These are phyloP conservation scores for Pogonomyrmex californicus DNA, from an alignment of 1,140 invertebrate species.

Conservation along the genomic window DNA sequence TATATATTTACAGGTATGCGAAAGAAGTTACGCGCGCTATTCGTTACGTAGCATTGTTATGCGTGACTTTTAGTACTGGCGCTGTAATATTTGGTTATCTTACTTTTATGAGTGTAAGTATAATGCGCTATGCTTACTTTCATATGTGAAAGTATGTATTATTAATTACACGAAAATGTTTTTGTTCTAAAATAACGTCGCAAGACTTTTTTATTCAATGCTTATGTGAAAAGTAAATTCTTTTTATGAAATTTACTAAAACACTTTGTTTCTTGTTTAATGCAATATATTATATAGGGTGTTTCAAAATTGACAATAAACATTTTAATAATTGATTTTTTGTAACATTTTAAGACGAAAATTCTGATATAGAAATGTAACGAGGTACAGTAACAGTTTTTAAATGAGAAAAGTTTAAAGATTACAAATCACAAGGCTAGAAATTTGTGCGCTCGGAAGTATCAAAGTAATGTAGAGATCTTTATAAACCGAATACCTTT, in stretches of 20 bases:
- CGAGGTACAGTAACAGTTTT: too few relatives aligned
- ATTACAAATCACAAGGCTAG: too few relatives aligned
- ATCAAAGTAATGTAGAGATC: too few relatives aligned
- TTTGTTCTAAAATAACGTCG: neutral
- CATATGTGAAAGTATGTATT: neutral
- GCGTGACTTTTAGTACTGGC: constrained; percentile 35
- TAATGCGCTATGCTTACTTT: neutral
- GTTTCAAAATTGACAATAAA: too few relatives aligned
- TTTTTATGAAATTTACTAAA: neutral
- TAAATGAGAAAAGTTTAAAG: too few relatives aligned
- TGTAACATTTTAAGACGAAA: too few relatives aligned
- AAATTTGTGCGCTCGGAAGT: too few relatives aligned
- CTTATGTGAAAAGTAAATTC: neutral
- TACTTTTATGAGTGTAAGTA: constrained; percentile 66
- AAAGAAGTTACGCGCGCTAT: constrained; percentile 34
- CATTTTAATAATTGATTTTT: too few relatives aligned
- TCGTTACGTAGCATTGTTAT: constrained; percentile 58
- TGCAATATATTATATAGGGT: neutral
- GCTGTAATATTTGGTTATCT: constrained; percentile 59
- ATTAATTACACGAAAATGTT: neutral
- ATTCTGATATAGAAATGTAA: too few relatives aligned
- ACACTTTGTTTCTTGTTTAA: neutral
- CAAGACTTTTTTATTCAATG: neutral
- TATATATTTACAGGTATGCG: constrained; percentile 58
- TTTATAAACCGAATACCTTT: too few relatives aligned